Conservation (phyloP, 2,113 vertebrate genomes). For the Buteo buteo region DNA sequence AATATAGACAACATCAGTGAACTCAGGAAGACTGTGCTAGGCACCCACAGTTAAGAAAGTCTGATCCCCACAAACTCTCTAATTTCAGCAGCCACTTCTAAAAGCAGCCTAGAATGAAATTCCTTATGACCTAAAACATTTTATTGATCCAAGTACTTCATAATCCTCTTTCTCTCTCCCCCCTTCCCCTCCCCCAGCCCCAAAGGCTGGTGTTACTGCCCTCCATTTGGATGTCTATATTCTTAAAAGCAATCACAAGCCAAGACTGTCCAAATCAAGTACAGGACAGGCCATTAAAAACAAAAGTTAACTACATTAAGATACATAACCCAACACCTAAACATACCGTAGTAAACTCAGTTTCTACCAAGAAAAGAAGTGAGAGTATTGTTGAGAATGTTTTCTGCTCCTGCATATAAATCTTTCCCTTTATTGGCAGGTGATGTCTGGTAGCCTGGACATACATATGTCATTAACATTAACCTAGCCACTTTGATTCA, state of each 20-base stretch:
- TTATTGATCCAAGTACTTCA: background rate
- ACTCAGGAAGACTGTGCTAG: background rate
- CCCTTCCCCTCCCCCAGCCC: too few relatives aligned
- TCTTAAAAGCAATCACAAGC: background rate
- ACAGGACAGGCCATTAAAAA: background rate
- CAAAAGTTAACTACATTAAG: background rate
- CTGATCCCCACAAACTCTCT: background rate
- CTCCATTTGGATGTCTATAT: background rate
- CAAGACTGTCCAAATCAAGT: background rate
- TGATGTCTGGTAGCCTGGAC: too few relatives aligned
- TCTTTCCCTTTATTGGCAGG: background rate
- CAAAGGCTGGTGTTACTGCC: background rate
- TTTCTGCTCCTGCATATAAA: background rate
- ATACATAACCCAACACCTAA: background rate
- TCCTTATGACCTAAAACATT: background rate
- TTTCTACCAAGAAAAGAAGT: background rate
- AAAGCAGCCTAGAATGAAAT: background rate
- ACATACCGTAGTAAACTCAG: background rate
- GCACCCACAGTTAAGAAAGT: background rate
- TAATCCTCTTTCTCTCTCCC: background rate
- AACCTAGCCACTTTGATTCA: background rate
- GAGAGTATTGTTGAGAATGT: background rate
- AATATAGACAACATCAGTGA: background rate
- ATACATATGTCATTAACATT: background rate
- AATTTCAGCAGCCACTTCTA: background rate